These are phyloP conservation scores for Falco berigora DNA, from an alignment of 2,797 vertebrate species.

Conservation along the genomic window DNA sequence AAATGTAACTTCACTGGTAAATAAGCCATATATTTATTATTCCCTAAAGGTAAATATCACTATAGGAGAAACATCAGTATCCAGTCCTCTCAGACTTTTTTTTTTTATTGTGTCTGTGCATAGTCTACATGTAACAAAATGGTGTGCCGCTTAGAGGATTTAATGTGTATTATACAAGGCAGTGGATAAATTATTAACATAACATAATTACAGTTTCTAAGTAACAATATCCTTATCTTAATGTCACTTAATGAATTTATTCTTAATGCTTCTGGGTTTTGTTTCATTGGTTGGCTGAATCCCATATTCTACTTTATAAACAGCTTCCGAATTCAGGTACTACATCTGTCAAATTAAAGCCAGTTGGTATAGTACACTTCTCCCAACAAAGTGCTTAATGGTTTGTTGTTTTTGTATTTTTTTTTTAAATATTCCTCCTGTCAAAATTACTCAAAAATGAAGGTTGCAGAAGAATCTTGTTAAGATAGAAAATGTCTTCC, in stretches of 20 bases:
- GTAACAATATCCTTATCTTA: background rate
- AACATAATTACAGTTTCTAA: background rate
- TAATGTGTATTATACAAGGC: background rate
- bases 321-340: background rate
- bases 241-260: background rate
- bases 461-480: background rate
- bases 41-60: background rate
- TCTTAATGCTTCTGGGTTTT: background rate
- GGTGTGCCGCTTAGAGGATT: background rate
- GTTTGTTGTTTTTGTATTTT: rapidly evolving
- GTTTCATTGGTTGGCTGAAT: background rate
- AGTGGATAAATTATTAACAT: background rate
- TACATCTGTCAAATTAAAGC: background rate
- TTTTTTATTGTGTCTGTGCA: background rate
- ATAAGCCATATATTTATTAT: background rate
- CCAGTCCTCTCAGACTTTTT: background rate
- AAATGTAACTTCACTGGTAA: background rate
- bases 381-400: background rate
- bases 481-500: background rate
- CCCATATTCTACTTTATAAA: background rate
- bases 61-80: background rate
- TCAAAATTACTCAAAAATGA: background rate
- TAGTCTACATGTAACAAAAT: background rate
- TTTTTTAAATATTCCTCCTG: background rate
- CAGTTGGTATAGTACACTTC: background rate